Base-by-base conservation (phyloP, 2,113 vertebrate species). In the Ariopsis seemanni region DNA sequence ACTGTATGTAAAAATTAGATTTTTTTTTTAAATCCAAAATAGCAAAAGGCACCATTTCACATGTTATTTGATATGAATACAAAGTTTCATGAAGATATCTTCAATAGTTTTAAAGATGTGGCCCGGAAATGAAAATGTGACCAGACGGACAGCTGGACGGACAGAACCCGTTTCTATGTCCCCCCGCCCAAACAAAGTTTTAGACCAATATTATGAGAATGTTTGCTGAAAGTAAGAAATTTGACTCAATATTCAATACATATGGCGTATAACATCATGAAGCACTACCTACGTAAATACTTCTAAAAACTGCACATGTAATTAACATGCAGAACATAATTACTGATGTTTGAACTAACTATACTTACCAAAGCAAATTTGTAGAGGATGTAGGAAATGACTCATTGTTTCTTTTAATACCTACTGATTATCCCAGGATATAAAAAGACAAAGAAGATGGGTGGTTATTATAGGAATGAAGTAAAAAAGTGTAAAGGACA, bases 361-460 rank as follows among this genome's bases (percentile, higher is more conserved):
- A 52, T 50, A 75, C 48, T 25, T 74, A 75, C 42, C 22, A 77
- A 77, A n/a, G 48, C 9, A 8, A 42, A 17, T 48, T 25, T 5
- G 9, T 77, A 53, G 75, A n/a, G 50, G 12, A 53, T n/a, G 75
- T 78, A 78, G 50, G 74, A 77, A 78, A 78, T 78, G 75, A 78
- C 75, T 78, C 75, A 78, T 7, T 78, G 72, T 53, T n/a, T 53
- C 12, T 27, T 53, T 78, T 78, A 25, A 27, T 55, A 55, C 75
- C 75, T 78, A 7, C 22, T n/a, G 1, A 78, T 78, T 78, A 53
- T 78, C 22, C 75, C 4, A 9, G 25, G 75, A 53, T 27, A 78
- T 53, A 78, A 78, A 78, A 53, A 53, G 72, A 50, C 72, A 11
- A 22, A 25, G 34, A 22, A 22, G 25, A 11, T 75, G 42, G 8